Evolutionary conservation across 1,140 invertebrate species (phyloP).

Genomic region (Temnothorax curvispinosus): DNA sequence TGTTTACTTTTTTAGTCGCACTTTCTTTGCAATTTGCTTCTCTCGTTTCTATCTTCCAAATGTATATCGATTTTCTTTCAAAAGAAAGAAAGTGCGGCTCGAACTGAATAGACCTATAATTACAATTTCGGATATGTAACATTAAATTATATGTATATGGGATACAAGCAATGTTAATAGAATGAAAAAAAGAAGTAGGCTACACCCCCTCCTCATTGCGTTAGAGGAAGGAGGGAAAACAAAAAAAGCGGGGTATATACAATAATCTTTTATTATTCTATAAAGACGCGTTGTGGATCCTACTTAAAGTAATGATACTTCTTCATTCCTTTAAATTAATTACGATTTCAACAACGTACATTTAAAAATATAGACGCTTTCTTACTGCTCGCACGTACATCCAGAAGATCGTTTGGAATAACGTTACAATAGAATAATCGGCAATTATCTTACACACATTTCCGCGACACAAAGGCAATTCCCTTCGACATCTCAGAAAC

Average conservation of each 20-base stretch:
- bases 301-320: neutral
- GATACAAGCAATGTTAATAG: slow-evolving; percentile 28
- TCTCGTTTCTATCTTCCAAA: neutral
- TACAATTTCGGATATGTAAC: neutral
- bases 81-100: slow-evolving; percentile 15
- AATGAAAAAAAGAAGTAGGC: slow-evolving; percentile 14
- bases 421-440: slow-evolving; percentile 1
- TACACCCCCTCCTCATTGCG: neutral
- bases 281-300: neutral
- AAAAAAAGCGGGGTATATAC: slow-evolving; percentile 54
- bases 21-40: slow-evolving; percentile 6
- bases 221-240: slow-evolving; percentile 11
- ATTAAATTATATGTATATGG: slow-evolving; percentile 39
- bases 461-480: slow-evolving; percentile 4
- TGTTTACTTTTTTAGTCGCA: neutral
- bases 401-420: slow-evolving; percentile 1
- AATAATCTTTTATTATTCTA: slow-evolving; percentile 41
- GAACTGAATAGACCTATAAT: slow-evolving; percentile 2
- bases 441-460: slow-evolving; percentile 33
- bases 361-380: slow-evolving; percentile 8
- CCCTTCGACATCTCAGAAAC: neutral
- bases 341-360: slow-evolving; percentile 15
- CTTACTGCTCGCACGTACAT: neutral
- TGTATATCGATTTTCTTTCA: neutral
- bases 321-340: slow-evolving; percentile 24